These are phyloP conservation scores for Miichthys miiuy DNA, from an alignment of 2,797 vertebrate species.

Conservation along the genomic window DNA sequence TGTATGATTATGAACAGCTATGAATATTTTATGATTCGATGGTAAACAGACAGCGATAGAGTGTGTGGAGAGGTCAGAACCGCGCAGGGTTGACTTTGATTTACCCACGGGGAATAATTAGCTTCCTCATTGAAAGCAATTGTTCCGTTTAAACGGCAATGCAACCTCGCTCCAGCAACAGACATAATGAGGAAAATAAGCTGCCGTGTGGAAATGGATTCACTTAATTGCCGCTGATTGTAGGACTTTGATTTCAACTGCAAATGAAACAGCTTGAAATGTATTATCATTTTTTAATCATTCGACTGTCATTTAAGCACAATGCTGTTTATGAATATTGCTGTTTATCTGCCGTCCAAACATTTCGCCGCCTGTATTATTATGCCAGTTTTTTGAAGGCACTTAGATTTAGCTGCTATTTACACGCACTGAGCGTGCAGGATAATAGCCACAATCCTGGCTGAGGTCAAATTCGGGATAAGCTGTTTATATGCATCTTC, in stretches of 20 bases:
- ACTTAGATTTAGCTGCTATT: constrained; percentile 33
- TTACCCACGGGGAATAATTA: constrained; percentile 58
- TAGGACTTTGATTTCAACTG: constrained; percentile 22
- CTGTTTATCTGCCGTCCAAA: constrained; percentile 12
- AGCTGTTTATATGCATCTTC: constrained; percentile 33
- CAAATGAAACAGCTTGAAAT: constrained; percentile 16
- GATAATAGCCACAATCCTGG: constrained; percentile 21
- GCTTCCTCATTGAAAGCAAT: constrained; percentile 43
- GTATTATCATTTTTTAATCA: not conserved
- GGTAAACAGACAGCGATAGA: constrained; percentile 48
- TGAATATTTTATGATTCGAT: constrained; percentile 67
- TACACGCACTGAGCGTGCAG: constrained; percentile 18
- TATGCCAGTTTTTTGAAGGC: not conserved
- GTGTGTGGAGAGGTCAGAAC: constrained; percentile 39
- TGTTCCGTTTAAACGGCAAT: constrained; percentile 52
- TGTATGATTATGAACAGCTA: constrained; percentile 59
- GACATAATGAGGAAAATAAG: constrained; percentile 51
- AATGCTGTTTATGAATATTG: constrained; percentile 1
- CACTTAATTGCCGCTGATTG: constrained; percentile 29
- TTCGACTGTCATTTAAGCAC: not conserved
- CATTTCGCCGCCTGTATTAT: not conserved
- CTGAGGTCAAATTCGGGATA: constrained; percentile 46
- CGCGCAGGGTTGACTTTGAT: constrained; percentile 18
- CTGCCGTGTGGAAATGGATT: constrained; percentile 43
- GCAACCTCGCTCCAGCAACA: constrained; percentile 20